phyloP scores from a whole-genome alignment of 2,113 vertebrate genomes.

The Anser cygnoides region DNA sequence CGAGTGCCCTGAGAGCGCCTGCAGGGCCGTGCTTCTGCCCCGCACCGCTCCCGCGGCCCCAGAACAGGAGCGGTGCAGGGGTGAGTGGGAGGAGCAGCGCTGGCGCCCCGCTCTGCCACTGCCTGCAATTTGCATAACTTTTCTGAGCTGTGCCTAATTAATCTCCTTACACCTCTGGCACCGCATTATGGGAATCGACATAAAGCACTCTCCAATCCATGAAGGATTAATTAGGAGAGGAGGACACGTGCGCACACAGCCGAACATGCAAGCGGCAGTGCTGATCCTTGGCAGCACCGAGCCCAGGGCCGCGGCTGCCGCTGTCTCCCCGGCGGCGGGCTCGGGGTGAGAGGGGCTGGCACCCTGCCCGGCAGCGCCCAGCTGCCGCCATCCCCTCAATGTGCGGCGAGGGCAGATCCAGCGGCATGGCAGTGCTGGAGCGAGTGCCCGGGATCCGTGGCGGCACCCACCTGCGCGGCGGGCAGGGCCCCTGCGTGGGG shows the following conservation, averaged over 20 bases:
- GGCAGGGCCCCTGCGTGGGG: too few relatives aligned
- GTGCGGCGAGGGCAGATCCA: too few relatives aligned
- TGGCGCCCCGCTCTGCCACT: rapidly evolving
- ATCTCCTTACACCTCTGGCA: neutral
- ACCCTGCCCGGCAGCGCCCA: neutral
- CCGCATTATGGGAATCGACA: too few relatives aligned
- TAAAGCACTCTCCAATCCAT: neutral
- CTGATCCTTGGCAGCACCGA: neutral
- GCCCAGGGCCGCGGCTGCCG: too few relatives aligned
- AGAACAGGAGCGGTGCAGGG: neutral
- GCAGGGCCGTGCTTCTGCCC: too few relatives aligned
- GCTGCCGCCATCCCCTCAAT: neutral
- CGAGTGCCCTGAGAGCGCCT: neutral
- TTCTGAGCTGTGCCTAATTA: neutral
- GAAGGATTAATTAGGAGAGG: neutral
- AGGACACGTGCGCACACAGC: rapidly evolving
- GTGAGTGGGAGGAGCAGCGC: neutral
- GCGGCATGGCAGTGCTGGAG: too few relatives aligned
- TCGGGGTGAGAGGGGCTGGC: neutral
- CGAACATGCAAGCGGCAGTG: rapidly evolving
- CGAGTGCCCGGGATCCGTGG: too few relatives aligned
- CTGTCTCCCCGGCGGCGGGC: neutral
- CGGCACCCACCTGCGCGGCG: too few relatives aligned
- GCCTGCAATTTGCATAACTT: neutral
- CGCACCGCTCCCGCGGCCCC: neutral